A percentile compares a stretch with the other conserved stretches of the same genome.
Conservation (phyloP, 1,140 invertebrate genomes). For the Drosophila repletoides region DNA sequence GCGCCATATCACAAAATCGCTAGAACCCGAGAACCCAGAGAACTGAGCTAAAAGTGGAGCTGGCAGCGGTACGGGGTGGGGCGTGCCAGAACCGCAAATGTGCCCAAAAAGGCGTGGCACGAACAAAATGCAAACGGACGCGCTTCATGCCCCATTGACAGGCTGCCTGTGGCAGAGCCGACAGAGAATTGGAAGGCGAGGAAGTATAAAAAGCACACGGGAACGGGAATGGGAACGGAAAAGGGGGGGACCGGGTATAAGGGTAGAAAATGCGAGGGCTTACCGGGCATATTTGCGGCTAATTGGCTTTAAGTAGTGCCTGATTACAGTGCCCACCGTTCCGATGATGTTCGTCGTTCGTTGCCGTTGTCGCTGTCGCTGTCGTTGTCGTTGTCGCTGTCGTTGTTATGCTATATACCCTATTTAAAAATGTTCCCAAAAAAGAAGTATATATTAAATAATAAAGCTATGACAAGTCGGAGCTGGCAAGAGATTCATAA, state of each 20-base stretch:
- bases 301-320: constrained; percentile 79
- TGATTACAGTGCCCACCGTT: constrained; percentile 62
- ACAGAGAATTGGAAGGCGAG: neutral
- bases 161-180: neutral
- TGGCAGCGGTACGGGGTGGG: neutral
- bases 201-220: too few relatives aligned
- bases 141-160: constrained; percentile 75
- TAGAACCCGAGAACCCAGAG: too few relatives aligned
- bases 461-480: too few relatives aligned
- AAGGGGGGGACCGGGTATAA: neutral
- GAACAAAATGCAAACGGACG: constrained; percentile 64
- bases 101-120: constrained; percentile 59
- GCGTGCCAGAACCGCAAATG: constrained; percentile 60
- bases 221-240: neutral
- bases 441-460: too few relatives aligned
- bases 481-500: too few relatives aligned
- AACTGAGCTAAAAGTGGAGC: too few relatives aligned
- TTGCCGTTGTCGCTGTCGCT: constrained; percentile 4
- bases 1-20: constrained; percentile 60
- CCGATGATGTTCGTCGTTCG: constrained; percentile 24
- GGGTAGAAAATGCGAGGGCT: constrained; percentile 34
- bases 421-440: neutral
- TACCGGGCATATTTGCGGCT: constrained; percentile 78
- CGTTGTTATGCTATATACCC: neutral
- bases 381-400: neutral